phyloP scores from a whole-genome alignment of 2,797 vertebrate genomes.

The Oreonectes daqikongensis region DNA sequence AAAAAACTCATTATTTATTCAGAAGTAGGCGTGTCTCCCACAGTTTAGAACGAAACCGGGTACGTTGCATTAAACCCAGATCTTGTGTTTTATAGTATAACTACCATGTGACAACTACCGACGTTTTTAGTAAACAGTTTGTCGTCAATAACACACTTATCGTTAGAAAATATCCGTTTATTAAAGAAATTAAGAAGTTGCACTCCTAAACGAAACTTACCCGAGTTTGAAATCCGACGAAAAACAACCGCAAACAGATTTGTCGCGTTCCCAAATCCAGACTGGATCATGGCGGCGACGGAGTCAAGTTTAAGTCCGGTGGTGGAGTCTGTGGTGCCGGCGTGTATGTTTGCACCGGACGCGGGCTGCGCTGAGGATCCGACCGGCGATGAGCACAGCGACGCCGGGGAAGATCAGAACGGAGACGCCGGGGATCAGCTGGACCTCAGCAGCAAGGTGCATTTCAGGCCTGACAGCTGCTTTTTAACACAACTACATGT shows the following conservation, averaged over 20 bases:
- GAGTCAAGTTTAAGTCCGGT: constrained; percentile 74
- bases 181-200: not conserved
- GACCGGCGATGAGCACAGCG: constrained; percentile 59
- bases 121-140: not conserved
- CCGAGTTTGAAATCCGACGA: not conserved
- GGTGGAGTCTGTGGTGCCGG: constrained; percentile 80
- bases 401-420: constrained; percentile 71
- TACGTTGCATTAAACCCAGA: not conserved
- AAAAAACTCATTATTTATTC: not conserved
- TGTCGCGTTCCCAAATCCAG: constrained; percentile 46
- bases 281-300: constrained; percentile 79
- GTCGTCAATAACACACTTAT: not conserved
- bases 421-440: constrained; percentile 82
- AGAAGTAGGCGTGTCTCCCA: not conserved
- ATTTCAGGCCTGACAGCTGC: constrained; percentile 57
- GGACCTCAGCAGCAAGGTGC: constrained; percentile 91
- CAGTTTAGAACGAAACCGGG: not conserved
- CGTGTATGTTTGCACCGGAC: constrained; percentile 92
- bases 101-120: not conserved
- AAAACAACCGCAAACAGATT: not conserved
- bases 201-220: not conserved
- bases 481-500: not conserved
- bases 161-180: not conserved
- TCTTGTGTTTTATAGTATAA: not conserved
- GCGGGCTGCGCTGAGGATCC: constrained; percentile 72